Conservation (phyloP, 2,113 vertebrate genomes). For the Tachycineta bicolor region DNA sequence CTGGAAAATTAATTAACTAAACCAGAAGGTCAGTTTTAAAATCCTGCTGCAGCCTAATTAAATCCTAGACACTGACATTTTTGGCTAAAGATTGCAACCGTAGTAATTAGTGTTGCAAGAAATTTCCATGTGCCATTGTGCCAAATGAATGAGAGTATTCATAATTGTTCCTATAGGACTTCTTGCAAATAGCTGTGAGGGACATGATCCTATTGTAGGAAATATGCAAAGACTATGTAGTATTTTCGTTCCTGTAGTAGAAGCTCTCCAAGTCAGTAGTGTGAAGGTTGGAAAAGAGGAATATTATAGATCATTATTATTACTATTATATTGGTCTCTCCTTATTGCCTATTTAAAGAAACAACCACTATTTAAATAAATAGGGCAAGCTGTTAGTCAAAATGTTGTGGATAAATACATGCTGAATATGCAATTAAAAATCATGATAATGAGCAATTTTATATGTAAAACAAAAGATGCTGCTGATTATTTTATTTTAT, state of each 20-base stretch:
- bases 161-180: conserved; percentile 79
- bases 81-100: conserved; percentile 74
- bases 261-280: not conserved
- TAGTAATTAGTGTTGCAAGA: conserved; percentile 76
- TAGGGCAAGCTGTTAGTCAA: not conserved
- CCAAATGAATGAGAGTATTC: conserved; percentile 73
- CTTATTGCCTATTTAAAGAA: conserved; percentile 11
- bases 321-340: not conserved
- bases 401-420: conserved; percentile 16
- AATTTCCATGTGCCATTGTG: conserved; percentile 77
- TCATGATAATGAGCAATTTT: not conserved
- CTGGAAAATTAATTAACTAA: conserved; percentile 70
- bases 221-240: conserved; percentile 35
- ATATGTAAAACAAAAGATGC: not conserved
- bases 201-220: conserved; percentile 65
- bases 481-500: conserved; percentile 4
- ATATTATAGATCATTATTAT: not conserved
- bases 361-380: not conserved
- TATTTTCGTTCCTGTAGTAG: conserved; percentile 12
- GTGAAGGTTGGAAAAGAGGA: conserved; percentile 3
- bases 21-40: conserved; percentile 74
- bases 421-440: conserved; percentile 54
- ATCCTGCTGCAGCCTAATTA: conserved; percentile 77
- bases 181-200: conserved; percentile 60
- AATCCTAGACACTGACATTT: conserved; percentile 79